Evolutionary conservation across 2,113 vertebrate genomes (phyloP).

Genomic region (Odobenus rosmarus): DNA sequence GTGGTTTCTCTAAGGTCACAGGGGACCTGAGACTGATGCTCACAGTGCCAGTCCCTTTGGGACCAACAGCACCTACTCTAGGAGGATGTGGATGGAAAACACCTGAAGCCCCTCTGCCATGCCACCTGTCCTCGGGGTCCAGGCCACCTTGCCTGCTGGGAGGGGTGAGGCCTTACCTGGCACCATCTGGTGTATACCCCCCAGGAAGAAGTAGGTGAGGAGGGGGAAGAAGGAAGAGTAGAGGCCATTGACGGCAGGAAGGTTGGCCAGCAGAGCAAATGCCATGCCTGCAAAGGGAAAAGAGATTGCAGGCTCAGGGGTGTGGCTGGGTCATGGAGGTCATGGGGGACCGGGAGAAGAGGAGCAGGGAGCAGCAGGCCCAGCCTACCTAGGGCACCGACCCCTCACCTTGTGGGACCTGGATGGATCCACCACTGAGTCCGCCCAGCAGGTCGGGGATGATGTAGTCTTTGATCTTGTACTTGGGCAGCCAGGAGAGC

Average conservation of each 20-base stretch:
- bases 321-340: fast-evolving
- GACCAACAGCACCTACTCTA: background rate
- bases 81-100: background rate
- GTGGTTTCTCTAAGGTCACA: background rate
- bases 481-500: conserved; percentile 93
- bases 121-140: fast-evolving
- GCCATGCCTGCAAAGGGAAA: conserved; percentile 90
- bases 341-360: background rate
- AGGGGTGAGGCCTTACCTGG: conserved; percentile 87
- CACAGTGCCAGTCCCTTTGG: fast-evolving
- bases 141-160: background rate
- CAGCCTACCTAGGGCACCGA: background rate
- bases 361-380: background rate
- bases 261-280: conserved; percentile 93
- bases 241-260: conserved; percentile 95
- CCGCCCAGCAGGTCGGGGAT: conserved; percentile 92
- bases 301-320: background rate
- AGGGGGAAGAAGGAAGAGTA: conserved; percentile 96
- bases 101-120: background rate
- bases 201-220: conserved; percentile 93
- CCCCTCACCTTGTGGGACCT: conserved; percentile 93
- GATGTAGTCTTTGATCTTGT: conserved; percentile 91
- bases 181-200: conserved; percentile 95
- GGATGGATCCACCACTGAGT: conserved; percentile 93
- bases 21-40: background rate